phyloP scores from a whole-genome alignment of 2,888 invertebrate species.

The Drosophila hamatofila region DNA sequence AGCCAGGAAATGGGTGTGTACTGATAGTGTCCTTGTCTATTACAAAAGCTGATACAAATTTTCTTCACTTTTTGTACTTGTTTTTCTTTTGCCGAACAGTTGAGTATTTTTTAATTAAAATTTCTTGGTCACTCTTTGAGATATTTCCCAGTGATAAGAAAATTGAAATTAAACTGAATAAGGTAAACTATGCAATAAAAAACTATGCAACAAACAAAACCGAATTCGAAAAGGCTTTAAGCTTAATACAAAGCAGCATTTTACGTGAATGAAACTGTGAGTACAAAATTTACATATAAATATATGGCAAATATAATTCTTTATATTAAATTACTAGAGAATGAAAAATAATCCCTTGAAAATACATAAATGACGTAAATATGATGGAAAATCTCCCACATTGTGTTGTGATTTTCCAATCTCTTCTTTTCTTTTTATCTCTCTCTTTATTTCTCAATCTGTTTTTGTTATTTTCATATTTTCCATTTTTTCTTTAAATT shows the following conservation, averaged over 20 bases:
- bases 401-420: no score
- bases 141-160: conserved; percentile 36
- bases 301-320: no score
- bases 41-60: conserved; percentile 58
- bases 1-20: neutral
- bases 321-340: no score
- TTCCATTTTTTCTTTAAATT: no score
- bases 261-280: neutral
- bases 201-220: conserved; percentile 9
- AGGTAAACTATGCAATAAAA: neutral
- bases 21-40: conserved; percentile 40
- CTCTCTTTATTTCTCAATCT: no score
- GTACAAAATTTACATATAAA: no score
- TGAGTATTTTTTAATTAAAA: conserved; percentile 67
- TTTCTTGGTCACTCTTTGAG: conserved; percentile 38
- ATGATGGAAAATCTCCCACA: no score
- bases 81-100: conserved; percentile 5
- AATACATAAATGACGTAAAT: no score
- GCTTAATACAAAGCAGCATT: neutral
- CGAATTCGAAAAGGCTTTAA: neutral
- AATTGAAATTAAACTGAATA: conserved; percentile 40
- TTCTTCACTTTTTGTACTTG: conserved; percentile 15
- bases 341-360: no score
- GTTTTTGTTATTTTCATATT: no score
- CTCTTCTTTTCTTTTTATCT: no score